Conservation (phyloP, 2,888 invertebrate species). For the Ophion ellenae region DNA sequence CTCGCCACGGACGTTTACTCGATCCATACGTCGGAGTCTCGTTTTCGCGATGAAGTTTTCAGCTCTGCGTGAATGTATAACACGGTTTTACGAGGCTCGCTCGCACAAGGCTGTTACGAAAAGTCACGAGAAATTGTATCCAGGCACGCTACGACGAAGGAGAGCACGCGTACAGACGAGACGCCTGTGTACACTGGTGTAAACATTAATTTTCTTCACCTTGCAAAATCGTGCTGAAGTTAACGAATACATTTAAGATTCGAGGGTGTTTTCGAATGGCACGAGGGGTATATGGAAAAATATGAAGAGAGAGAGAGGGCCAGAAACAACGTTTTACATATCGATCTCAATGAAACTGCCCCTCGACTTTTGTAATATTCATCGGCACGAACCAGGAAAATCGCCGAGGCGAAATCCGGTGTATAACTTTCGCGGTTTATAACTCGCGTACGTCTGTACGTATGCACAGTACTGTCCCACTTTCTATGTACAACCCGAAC, state of each 20-base stretch:
- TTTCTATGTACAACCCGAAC: too few species aligned
- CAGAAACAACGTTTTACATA: constrained; percentile 58
- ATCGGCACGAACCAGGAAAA: constrained; percentile 51
- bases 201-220: constrained; percentile 28
- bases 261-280: neutral
- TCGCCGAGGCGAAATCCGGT: constrained; percentile 48
- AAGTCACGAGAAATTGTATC: constrained; percentile 36
- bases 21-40: constrained; percentile 6
- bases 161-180: neutral
- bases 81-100: constrained; percentile 1
- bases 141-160: neutral
- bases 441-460: constrained; percentile 1
- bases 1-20: neutral
- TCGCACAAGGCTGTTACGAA: constrained; percentile 12
- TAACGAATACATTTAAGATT: constrained; percentile 2
- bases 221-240: constrained; percentile 3
- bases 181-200: neutral
- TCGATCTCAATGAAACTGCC: constrained; percentile 63
- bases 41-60: constrained; percentile 21
- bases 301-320: neutral
- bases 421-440: constrained; percentile 20
- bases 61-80: constrained; percentile 4
- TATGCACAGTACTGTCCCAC: neutral
- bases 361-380: constrained; percentile 62
- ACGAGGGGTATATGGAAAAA: neutral